Percentiles rank a stretch among this genome's conserved stretches.
Evolutionary conservation across 1,140 invertebrate species (phyloP).

Genomic region (Euborellia annulipes): DNA sequence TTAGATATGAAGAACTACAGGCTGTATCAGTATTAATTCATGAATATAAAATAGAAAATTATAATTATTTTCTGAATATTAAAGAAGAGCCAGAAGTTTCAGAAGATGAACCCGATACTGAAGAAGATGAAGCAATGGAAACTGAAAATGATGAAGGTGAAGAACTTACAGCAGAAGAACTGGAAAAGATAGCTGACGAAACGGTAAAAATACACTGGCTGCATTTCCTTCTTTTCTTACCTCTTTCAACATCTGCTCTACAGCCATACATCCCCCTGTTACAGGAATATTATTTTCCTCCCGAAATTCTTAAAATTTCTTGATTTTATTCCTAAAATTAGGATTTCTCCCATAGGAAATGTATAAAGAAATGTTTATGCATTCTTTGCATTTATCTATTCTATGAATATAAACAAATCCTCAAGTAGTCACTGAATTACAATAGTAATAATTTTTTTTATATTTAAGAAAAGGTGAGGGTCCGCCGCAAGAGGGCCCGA

Average conservation of each 20-base stretch:
- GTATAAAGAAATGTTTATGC: no score
- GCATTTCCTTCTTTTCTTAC: not conserved
- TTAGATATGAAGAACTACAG: slow-evolving; percentile 38
- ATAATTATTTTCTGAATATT: slow-evolving; percentile 38
- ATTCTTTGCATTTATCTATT: no score
- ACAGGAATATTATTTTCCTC: not conserved
- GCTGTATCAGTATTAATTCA: slow-evolving; percentile 36
- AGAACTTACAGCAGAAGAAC: not conserved
- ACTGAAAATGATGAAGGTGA: slow-evolving; percentile 6
- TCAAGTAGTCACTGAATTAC: no score
- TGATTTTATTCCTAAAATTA: no score
- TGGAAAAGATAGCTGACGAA: not conserved
- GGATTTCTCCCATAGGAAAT: no score
- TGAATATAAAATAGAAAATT: slow-evolving; percentile 43
- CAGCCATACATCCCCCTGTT: not conserved
- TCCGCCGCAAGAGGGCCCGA: no score
- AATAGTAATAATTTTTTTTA: no score
- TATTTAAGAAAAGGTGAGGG: no score
- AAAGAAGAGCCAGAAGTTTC: slow-evolving; percentile 21
- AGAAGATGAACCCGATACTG: slow-evolving; percentile 18
- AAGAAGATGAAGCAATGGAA: slow-evolving; percentile 12
- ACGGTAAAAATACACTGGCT: not conserved
- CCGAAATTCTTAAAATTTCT: not conserved
- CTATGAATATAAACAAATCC: no score
- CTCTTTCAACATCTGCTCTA: not conserved